Conservation (phyloP, 2,113 vertebrate species). For the Puntigrus tetrazona region DNA sequence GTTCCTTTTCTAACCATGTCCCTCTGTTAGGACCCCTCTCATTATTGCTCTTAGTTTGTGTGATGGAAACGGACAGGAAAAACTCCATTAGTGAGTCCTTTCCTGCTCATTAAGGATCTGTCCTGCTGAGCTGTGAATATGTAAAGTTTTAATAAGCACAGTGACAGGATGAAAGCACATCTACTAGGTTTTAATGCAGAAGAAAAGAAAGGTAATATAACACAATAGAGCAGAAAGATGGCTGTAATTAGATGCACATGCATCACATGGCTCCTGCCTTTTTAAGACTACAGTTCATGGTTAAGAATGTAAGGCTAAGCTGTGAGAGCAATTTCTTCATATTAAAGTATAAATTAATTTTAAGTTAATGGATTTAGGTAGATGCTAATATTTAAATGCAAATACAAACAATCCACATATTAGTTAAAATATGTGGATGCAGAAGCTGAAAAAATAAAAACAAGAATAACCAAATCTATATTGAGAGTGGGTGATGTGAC, state of each 20-base stretch:
- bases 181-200: slow-evolving; percentile 66
- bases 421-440: not conserved
- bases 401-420: not conserved
- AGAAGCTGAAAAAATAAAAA: not conserved
- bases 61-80: slow-evolving; percentile 62
- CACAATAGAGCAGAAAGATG: slow-evolving; percentile 61
- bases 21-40: slow-evolving; percentile 49
- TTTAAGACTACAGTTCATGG: slow-evolving; percentile 16
- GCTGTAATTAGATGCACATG: slow-evolving; percentile 62
- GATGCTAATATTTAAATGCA: not conserved
- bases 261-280: slow-evolving; percentile 28
- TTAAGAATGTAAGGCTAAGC: not conserved
- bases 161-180: slow-evolving; percentile 70
- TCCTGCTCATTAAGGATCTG: slow-evolving; percentile 73
- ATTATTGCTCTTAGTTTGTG: slow-evolving; percentile 68
- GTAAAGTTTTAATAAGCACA: slow-evolving; percentile 75
- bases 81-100: slow-evolving; percentile 61
- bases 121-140: slow-evolving; percentile 73
- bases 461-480: too few species aligned
- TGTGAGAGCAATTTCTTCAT: not conserved
- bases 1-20: slow-evolving; percentile 44
- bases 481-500: not conserved
- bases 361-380: not conserved
- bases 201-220: slow-evolving; percentile 65
- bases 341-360: not conserved